Evolutionary conservation across 2,797 vertebrate species (phyloP), one percentile per base, ranked within the genome.

Genomic region (Falco berigora): DNA sequence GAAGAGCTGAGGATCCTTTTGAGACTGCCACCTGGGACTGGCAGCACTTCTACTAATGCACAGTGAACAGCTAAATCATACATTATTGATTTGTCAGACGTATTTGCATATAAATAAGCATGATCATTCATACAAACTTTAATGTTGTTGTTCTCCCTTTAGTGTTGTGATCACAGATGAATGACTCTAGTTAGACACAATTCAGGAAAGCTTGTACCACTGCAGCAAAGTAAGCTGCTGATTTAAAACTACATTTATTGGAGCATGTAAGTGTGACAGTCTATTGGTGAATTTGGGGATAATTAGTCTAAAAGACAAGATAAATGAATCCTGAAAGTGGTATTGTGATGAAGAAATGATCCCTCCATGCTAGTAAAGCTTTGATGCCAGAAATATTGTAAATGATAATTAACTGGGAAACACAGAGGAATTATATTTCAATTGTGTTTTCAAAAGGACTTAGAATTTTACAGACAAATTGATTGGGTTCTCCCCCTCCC

Each of bases 251-350:
- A 97, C 98, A 98, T 98, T 98, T 98, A 99, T 98, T 98, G 98
- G 98, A 97, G 98, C 98, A 98, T 99, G 98, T 98, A 98, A 98
- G 98, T 98, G 98, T 98, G 98, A 98, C 98, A 98, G 98, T 93
- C 98, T 97, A 96, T 96, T 98, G 97, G 98, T 97, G 97, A 98
- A 98, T 98, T 98, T 98, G 97, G 93, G 97, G 98, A 99, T 99
- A 99, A 99, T 99, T 99, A 99, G 98, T 98, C 98, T 98, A 98
- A 98, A 98, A 98, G 98, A 99, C 98, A 99, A 99, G 99, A 99
- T 99, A 99, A 99, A 99, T 98, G 98, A 99, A 99, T 98, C 97
- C 97, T 98, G 98, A 98, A 98, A 98, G 97, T 97, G 97, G 97
- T 97, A 98, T 98, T 98, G 98, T 98, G 97, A 97, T 84, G 89